A percentile compares a stretch with the other conserved stretches of the same genome.
These are phyloP conservation scores for Sarcophaga variegata DNA, from an alignment of 2,888 invertebrate species.

Conservation along the genomic window DNA sequence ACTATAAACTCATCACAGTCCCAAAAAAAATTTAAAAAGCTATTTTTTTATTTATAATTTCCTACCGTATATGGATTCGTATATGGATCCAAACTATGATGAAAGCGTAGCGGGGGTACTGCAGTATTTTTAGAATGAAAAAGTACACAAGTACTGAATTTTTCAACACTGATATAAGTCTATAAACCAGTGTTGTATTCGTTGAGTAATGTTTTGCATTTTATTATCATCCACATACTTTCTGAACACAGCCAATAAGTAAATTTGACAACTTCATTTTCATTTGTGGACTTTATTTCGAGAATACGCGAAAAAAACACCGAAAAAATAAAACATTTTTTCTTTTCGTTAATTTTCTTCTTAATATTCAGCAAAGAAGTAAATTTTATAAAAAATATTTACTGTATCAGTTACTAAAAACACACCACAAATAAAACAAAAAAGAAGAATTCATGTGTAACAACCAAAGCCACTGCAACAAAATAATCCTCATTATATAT, in stretches of 20 bases:
- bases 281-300: constrained; percentile 40
- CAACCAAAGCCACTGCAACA: neutral
- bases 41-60: no score
- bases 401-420: constrained; percentile 3
- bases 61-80: no score
- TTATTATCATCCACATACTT: neutral
- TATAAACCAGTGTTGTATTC: neutral
- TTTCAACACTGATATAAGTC: neutral
- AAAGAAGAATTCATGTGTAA: neutral
- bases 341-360: constrained; percentile 36
- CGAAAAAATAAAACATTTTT: constrained; percentile 23
- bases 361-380: constrained; percentile 22
- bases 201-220: neutral
- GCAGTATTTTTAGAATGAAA: no score
- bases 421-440: neutral
- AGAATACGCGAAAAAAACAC: constrained; percentile 52
- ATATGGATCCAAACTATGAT: no score
- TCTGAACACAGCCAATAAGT: constrained; percentile 15
- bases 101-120: no score
- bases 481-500: neutral
- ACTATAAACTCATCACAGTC: no score
- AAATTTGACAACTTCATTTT: constrained; percentile 26
- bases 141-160: no score
- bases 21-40: no score
- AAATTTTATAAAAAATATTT: neutral